A percentile compares a stretch with the other conserved stretches of the same genome.
Conservation (phyloP, 2,888 invertebrate species). For the Abrostola triplasia region DNA sequence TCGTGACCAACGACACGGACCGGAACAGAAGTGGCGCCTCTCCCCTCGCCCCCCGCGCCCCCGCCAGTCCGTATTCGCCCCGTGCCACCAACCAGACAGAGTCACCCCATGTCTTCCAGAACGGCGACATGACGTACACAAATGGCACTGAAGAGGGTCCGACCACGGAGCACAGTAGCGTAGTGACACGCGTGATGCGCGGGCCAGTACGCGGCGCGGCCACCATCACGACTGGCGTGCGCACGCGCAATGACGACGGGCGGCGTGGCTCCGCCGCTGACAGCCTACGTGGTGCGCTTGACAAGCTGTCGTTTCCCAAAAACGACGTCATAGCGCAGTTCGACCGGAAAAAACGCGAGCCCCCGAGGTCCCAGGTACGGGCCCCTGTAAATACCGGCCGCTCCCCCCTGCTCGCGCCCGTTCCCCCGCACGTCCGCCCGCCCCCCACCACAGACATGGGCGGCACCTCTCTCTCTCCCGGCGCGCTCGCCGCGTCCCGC, state of each 20-base stretch:
- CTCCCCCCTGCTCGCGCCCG: slow-evolving; percentile 68
- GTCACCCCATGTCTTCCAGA: slow-evolving; percentile 58
- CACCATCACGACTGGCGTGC: slow-evolving; percentile 89
- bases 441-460: slow-evolving; percentile 53
- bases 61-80: slow-evolving; percentile 59
- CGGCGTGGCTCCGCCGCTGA: slow-evolving; percentile 69
- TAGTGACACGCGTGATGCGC: slow-evolving; percentile 92
- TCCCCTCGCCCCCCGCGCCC: slow-evolving; percentile 52
- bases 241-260: slow-evolving; percentile 83
- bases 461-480: slow-evolving; percentile 58
- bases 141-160: slow-evolving; percentile 72
- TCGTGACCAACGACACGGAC: slow-evolving; percentile 80
- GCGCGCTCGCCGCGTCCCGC: slow-evolving; percentile 74
- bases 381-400: slow-evolving; percentile 69
- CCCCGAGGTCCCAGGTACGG: slow-evolving; percentile 73
- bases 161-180: slow-evolving; percentile 89
- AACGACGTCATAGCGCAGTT: slow-evolving; percentile 70
- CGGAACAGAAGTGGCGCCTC: slow-evolving; percentile 57
- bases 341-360: slow-evolving; percentile 68
- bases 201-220: slow-evolving; percentile 93
- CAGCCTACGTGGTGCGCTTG: slow-evolving; percentile 87
- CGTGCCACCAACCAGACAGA: slow-evolving; percentile 46
- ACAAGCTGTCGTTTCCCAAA: slow-evolving; percentile 80
- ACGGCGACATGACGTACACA: slow-evolving; percentile 60
- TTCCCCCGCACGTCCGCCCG: slow-evolving; percentile 67